phyloP scores from a whole-genome alignment of 2,888 invertebrate species.

The Tholera decimalis region DNA sequence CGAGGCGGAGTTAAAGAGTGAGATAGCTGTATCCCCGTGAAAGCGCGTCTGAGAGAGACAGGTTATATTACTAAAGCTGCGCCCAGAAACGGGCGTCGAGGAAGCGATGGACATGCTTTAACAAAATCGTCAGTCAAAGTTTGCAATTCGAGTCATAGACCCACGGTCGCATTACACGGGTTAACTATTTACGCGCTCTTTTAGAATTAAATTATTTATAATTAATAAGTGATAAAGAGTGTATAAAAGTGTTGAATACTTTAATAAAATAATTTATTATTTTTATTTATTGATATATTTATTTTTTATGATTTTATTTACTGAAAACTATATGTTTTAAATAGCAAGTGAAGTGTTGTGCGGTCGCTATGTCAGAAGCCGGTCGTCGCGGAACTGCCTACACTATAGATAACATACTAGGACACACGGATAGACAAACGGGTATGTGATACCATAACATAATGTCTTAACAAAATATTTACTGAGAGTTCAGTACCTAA shows the following conservation, averaged over 20 bases:
- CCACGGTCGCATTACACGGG: conserved; percentile 48
- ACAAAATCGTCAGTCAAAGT: conserved; percentile 72
- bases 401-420: conserved; percentile 87
- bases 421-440: conserved; percentile 77
- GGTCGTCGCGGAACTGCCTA: conserved; percentile 84
- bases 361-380: conserved; percentile 72
- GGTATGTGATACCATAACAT: conserved; percentile 61
- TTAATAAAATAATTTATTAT: conserved; percentile 7
- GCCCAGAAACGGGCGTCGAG: conserved; percentile 70
- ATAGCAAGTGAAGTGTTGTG: conserved; percentile 57
- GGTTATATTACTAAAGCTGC: conserved; percentile 51
- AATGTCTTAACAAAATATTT: background rate
- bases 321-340: conserved; percentile 30
- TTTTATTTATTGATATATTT: background rate
- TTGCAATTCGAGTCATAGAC: conserved; percentile 64
- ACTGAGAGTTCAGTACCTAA: too few species aligned
- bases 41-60: conserved; percentile 61
- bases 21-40: conserved; percentile 56
- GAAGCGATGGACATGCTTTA: conserved; percentile 53
- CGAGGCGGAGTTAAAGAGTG: conserved; percentile 74
- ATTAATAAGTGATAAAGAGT: conserved; percentile 27
- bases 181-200: conserved; percentile 60
- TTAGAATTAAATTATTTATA: conserved; percentile 20
- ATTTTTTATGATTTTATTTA: conserved; percentile 13
- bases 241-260: conserved; percentile 17